Evolutionary conservation across 2,888 invertebrate species (phyloP), one percentile per base, ranked within the genome.

Genomic region (Athalia cordata): DNA sequence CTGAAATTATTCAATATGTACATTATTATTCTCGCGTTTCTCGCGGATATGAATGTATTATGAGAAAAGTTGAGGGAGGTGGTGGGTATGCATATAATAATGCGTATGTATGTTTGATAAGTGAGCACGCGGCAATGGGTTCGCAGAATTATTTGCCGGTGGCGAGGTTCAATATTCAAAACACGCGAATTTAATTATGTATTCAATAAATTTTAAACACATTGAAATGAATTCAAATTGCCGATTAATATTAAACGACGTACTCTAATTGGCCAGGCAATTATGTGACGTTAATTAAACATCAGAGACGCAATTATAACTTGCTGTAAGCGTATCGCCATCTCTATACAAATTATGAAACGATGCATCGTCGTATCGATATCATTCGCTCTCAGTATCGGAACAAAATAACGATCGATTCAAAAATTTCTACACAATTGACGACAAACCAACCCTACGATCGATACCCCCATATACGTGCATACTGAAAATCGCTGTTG

Each of bases 221-320:
- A 89, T 87, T 86, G 84, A 87, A 89, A 89, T 89, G 85, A 89
- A 87, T 89, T 89, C 88, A 87, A 89, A 89, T 88, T 86, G 87
- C 85, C 87, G 87, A 89, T 89, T 88, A 89, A 89, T 89, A 89
- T 88, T 87, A 85, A 88, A 85, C 86, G 86, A 83, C 81, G 83
- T 82, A 81, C 83, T 82, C 85, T 89, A 89, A 89, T 89, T 88
- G 87, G 85, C 80, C 84, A 82, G 82, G 86, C 87, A 86, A 88
- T 88, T 88, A 87, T 87, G 85, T 86, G 82, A 84, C 83, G 85
- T 87, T 87, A 88, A 89, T 89, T 87, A 88, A 88, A 88, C 87
- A 88, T 88, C 86, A 87, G 86, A 64, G 64, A 52, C 75, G 49
- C 75, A 62, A 75, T 75, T 75, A 75, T 13, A 55, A 29, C 29